Conservation (phyloP, 2,797 vertebrate species). For the Pangasius sanitwongsei region DNA sequence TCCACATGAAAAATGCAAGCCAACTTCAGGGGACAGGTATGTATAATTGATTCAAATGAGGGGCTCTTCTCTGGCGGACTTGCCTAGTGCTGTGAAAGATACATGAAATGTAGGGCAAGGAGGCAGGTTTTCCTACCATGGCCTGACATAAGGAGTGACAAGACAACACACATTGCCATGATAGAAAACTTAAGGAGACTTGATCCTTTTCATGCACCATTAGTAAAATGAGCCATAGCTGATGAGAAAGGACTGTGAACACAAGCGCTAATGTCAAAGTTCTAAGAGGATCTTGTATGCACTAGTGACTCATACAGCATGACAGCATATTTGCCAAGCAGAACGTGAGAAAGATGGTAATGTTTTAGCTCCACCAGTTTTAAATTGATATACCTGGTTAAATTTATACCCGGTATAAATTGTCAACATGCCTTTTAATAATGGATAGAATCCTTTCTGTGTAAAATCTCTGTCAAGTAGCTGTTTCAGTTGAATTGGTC, state of each 20-base stretch:
- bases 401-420: slow-evolving; percentile 68
- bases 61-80: slow-evolving; percentile 71
- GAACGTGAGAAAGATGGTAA: slow-evolving; percentile 27
- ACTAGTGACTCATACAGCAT: slow-evolving; percentile 26
- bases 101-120: slow-evolving; percentile 55
- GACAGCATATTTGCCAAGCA: slow-evolving; percentile 37
- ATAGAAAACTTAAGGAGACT: slow-evolving; percentile 35
- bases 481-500: slow-evolving; percentile 66
- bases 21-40: slow-evolving; percentile 74
- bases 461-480: slow-evolving; percentile 54
- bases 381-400: slow-evolving; percentile 63
- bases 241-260: slow-evolving; percentile 40
- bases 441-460: slow-evolving; percentile 64
- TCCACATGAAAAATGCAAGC: slow-evolving; percentile 78
- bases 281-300: slow-evolving; percentile 34
- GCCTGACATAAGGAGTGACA: slow-evolving; percentile 53
- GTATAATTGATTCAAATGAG: slow-evolving; percentile 85
- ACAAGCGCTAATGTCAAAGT: slow-evolving; percentile 38
- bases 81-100: slow-evolving; percentile 55
- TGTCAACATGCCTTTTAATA: slow-evolving; percentile 73
- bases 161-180: slow-evolving; percentile 25
- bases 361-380: slow-evolving; percentile 61
- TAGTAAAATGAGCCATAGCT: slow-evolving; percentile 34
- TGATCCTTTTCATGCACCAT: slow-evolving; percentile 41
- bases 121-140: slow-evolving; percentile 64